Percentiles rank a stretch among this genome's conserved stretches.
Evolutionary conservation across 1,140 invertebrate species (phyloP).

Genomic region (Hesperophylax magnus): DNA sequence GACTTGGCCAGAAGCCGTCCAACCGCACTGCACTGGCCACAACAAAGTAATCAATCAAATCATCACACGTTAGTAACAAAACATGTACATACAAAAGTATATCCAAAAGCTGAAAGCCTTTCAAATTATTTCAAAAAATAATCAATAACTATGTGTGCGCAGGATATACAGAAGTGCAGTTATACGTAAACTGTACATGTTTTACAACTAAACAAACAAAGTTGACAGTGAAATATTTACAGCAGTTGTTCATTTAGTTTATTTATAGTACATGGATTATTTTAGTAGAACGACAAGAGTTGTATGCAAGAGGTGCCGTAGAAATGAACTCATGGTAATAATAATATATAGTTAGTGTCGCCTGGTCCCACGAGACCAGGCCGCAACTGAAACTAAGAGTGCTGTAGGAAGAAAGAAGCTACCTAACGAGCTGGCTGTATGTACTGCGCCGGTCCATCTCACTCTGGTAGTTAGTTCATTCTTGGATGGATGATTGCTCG

Average conservation of each 20-base stretch:
- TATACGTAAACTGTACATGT: constrained; percentile 73
- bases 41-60: constrained; percentile 61
- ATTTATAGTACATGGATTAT: constrained; percentile 69
- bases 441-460: constrained; percentile 52
- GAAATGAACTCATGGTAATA: constrained; percentile 65
- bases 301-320: constrained; percentile 72
- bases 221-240: constrained; percentile 72
- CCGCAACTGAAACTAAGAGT: constrained; percentile 72
- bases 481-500: constrained; percentile 71
- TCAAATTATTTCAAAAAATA: constrained; percentile 70
- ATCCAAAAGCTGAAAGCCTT: constrained; percentile 71
- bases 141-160: constrained; percentile 67
- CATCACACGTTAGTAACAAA: constrained; percentile 71
- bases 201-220: constrained; percentile 73
- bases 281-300: constrained; percentile 68
- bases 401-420: constrained; percentile 71
- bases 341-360: constrained; percentile 56
- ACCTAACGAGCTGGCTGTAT: constrained; percentile 57
- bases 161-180: constrained; percentile 71
- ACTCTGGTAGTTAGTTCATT: constrained; percentile 50
- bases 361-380: constrained; percentile 61
- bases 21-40: constrained; percentile 34
- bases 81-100: constrained; percentile 71
- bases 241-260: constrained; percentile 66
- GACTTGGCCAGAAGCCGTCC: too few relatives aligned